Percentiles rank a stretch among this genome's conserved stretches.
phyloP scores from a whole-genome alignment of 2,797 vertebrate genomes.

The Pseudopleuronectes americanus region DNA sequence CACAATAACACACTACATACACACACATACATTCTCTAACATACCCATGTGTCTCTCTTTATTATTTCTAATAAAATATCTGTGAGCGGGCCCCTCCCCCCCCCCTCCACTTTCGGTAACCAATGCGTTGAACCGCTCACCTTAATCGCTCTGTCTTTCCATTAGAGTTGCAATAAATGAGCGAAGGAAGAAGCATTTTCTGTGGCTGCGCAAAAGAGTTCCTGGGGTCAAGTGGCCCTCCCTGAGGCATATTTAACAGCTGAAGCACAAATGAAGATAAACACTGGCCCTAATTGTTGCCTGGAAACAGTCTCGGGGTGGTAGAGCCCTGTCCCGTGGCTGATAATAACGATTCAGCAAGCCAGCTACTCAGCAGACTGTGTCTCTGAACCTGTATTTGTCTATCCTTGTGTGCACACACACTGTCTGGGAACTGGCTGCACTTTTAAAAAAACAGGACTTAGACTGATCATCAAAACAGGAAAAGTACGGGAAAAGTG shows the following conservation, averaged over 20 bases:
- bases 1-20: not conserved
- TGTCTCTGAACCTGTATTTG: constrained; percentile 27
- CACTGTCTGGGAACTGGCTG: not conserved
- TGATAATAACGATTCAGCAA: constrained; percentile 45
- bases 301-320: constrained; percentile 57
- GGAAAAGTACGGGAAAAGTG: constrained; percentile 17
- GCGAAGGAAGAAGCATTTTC: constrained; percentile 64
- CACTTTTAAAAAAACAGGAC: not conserved
- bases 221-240: constrained; percentile 67
- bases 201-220: constrained; percentile 52
- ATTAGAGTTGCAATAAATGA: constrained; percentile 56
- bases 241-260: constrained; percentile 71
- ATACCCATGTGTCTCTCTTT: constrained; percentile 17
- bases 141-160: constrained; percentile 22
- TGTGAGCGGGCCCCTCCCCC: not conserved
- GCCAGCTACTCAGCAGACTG: constrained; percentile 9
- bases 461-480: not conserved
- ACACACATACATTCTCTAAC: not conserved
- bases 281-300: constrained; percentile 61
- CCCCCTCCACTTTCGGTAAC: constrained; percentile 21
- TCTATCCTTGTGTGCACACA: constrained; percentile 8
- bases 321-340: constrained; percentile 45
- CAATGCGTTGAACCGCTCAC: constrained; percentile 34
- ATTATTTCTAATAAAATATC: constrained; percentile 27
- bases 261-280: constrained; percentile 72